These are phyloP conservation scores for Cotesia glomerata DNA, from an alignment of 1,140 invertebrate genomes.

Conservation along the genomic window DNA sequence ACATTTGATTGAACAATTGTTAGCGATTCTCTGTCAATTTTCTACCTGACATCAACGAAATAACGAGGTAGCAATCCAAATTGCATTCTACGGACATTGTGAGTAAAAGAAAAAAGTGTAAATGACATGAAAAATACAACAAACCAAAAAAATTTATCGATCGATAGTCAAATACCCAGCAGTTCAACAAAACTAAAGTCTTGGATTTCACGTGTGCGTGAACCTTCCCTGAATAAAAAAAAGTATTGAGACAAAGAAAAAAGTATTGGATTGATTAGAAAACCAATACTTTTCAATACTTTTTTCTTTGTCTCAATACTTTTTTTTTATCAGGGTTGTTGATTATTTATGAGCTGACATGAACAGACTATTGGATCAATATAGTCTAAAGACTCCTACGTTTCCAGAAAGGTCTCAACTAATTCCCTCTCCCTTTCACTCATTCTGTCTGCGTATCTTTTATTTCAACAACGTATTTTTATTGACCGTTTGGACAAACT, in stretches of 20 bases:
- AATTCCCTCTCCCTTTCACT: neutral
- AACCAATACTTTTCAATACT: no score
- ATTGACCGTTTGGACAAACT: constrained; percentile 4
- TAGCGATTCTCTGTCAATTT: neutral
- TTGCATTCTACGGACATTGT: neutral
- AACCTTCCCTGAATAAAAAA: no score
- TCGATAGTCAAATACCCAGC: neutral
- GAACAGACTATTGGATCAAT: constrained; percentile 15
- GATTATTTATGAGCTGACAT: constrained; percentile 25
- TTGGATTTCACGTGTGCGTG: constrained; percentile 21
- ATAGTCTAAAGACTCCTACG: neutral
- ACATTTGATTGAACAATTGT: neutral
- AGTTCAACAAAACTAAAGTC: neutral
- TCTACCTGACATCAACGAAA: neutral
- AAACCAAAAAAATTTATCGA: neutral
- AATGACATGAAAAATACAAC: neutral
- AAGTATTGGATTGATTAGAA: no score
- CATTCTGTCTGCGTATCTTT: neutral
- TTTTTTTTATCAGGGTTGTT: no score
- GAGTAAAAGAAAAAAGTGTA: neutral
- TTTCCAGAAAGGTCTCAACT: constrained; percentile 18
- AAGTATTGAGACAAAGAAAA: no score
- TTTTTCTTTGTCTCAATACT: no score
- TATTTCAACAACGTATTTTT: constrained; percentile 11
- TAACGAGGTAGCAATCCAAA: neutral